Conservation (phyloP, 2,888 invertebrate genomes). For the Hartigia nigra region DNA sequence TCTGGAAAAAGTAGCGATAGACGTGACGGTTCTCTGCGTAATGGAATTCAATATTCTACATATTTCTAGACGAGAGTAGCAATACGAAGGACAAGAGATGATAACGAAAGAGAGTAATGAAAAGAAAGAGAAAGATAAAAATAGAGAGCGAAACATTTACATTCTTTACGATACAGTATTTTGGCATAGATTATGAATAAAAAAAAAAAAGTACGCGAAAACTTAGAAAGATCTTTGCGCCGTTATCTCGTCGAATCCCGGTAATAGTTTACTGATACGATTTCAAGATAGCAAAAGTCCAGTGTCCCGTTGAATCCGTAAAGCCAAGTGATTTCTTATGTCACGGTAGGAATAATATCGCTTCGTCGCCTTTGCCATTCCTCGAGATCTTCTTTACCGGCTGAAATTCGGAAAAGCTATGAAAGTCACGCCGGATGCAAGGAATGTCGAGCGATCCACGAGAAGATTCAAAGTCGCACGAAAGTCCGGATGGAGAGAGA, state of each 20-base stretch:
- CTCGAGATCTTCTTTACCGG: background rate
- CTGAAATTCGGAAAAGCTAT: background rate
- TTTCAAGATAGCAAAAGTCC: background rate
- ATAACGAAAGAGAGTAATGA: background rate
- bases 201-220: background rate
- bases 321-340: constrained; percentile 54
- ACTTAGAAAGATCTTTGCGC: background rate
- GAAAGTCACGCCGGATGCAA: too few relatives aligned
- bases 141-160: background rate
- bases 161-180: too few relatives aligned
- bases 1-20: background rate
- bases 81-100: background rate
- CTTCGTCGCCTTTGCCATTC: background rate
- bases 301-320: constrained; percentile 28
- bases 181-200: too few relatives aligned
- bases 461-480: background rate
- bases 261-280: background rate
- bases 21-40: background rate
- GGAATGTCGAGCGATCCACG: background rate
- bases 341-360: constrained; percentile 34
- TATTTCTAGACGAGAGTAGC: background rate
- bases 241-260: background rate
- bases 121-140: background rate
- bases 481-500: constrained; percentile 10
- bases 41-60: background rate